Evolutionary conservation across 2,113 vertebrate genomes (phyloP), one percentile per base, ranked within the genome.

Genomic region (Mus pahari): DNA sequence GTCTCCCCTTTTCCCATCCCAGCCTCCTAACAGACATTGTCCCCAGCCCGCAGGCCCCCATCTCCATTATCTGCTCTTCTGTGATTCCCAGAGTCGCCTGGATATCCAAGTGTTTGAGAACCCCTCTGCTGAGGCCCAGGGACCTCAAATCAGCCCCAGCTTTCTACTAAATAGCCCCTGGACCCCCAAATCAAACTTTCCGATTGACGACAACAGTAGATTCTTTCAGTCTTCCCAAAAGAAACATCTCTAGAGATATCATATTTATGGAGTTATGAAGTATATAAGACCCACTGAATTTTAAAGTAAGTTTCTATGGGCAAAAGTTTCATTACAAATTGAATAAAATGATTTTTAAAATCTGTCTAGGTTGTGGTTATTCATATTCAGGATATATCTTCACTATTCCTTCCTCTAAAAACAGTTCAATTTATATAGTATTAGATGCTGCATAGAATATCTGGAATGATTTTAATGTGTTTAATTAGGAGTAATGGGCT

Each of bases 401-500:
- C 7, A 31, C 9, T 22, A 53, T 77, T 88, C 79, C n/a, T 92
- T 89, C 92, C 91, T 89, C 68, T 93, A 71, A 58, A 95, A 92
- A 60, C 55, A 82, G 66, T 91, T 90, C 45, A 20, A 50, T 66
- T 81, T 90, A 31, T 50, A 81, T 62, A 68, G 73, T 39, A 71
- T 94, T 93, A 97, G 94, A 90, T 88, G 84, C 64, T 88, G 45
- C 58, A 11, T 4, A 68, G 84, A 84, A 75, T 62, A 87, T 62
- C 0, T 88, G 74, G 96, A 89, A 94, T 75, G 36, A 93, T 96
- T 96, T 97, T 97, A 97, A 96, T 94, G 97, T 86, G 92, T 96
- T 98, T 98, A 98, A 98, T 98, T 98, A 98, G 97, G 98, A 97
- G 93, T 97, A 98, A 97, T 73, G 95, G 97, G 87, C 94, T 97